Base-by-base conservation (phyloP, 1,140 invertebrate genomes). In the Sarcophaga peregrina region DNA sequence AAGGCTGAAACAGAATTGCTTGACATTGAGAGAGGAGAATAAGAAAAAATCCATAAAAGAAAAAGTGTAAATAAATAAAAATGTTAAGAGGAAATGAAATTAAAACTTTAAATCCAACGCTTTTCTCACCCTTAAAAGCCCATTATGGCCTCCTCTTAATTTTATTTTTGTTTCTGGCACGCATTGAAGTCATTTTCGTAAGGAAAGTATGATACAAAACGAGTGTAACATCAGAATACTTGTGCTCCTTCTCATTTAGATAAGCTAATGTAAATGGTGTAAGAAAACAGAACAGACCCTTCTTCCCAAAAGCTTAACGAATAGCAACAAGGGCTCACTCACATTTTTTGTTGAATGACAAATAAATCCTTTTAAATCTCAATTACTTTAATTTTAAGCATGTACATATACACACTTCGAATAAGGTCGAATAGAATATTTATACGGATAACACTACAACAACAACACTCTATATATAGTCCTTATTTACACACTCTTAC, bases 361-460 rank as follows among this genome's bases (percentile, higher is more conserved):
- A 78, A 78, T 78, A 78, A 78, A 78, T 78, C 75, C 75, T 47
- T 52, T 78, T 78, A 78, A 78, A 78, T 78, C 75, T 78, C 75
- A 78, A 78, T 78, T 78, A 78, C 75, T 78, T 78, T 78, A 78
- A 78, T 78, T 78, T 78, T 78, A 78, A 78, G 75, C 75, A 78
- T 78, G 50, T 50, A 58, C n/a, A n/a, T n/a, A n/a, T n/a, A n/a
- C n/a, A n/a, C n/a, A n/a, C n/a, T 58, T 58, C 25, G 25, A 37
- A 37, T 37, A 37, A 37, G 25, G 25, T 37, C 4, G 25, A 4
- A 37, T 37, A 4, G 25, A 37, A 37, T 37, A 37, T 37, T 37
- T 37, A 37, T 37, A 37, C 25, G 25, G 25, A 37, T 4, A 37
- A 37, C 25, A 37, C 25, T 37, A 37, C 4, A n/a, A n/a, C n/a